Base-by-base conservation (phyloP, 2,113 vertebrate genomes). In the Brevimyrus niger region DNA sequence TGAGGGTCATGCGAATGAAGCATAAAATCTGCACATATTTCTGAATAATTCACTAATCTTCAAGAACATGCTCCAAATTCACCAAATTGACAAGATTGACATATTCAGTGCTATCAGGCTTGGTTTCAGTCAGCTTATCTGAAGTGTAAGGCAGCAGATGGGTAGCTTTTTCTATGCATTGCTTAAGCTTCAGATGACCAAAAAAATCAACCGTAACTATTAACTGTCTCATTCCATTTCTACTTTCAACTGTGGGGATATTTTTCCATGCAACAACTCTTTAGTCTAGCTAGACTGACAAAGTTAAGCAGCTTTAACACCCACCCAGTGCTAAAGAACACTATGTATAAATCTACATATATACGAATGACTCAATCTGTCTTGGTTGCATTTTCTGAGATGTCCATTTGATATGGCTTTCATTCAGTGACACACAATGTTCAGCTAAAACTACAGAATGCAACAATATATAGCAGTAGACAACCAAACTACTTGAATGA, bases 1-100 rank as follows among this genome's bases (percentile, higher is more conserved):
- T 91, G 76, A 35, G 89, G 91, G 93, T 93, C 91, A 93, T 92
- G 85, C 93, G 95, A 93, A 92, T 94, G 94, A 94, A 90, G 90
- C 19, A 7, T 42, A 89, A 91, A 92, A 88, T 92, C 92, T 93
- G 61, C 92, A 87, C 90, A 91, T 90, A 90, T 61, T 89, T 89
- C 15, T 3, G 92, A 95, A 95, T 93, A 92, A 93, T 94, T 46
- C 10, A 27, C 44, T 58, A n/a, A 21, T 17, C 38, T 87, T n/a
- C 50, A 87, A 87, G 86, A 58, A 58, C 10, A 53, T 42, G 38
- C 48, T 31, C 11, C 8, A 2, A 61, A 19, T 61, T 27, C 38
- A 82, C 47, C 35, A 46, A 38, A 44, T 35, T 55, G 48, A 38
- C 21, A 42, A 11, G 9, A 83, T n/a, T 19, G 6, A 35, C 47